Base-by-base conservation (phyloP, 2,797 vertebrate species). In the Enteromius trimaculatus region DNA sequence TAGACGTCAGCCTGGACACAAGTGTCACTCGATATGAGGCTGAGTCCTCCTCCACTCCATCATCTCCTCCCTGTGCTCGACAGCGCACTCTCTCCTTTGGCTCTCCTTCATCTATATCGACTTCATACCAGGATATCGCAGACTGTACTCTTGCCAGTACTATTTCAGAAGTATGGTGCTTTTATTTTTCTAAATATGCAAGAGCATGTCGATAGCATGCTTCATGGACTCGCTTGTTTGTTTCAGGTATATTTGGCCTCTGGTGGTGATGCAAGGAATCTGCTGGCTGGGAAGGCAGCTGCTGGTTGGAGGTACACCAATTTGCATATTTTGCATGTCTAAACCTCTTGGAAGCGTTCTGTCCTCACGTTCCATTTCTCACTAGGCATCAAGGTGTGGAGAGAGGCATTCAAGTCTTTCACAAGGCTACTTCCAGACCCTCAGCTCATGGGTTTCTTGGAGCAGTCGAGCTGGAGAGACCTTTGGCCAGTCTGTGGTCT, bases 381-480 rank as follows among this genome's bases (percentile, higher is more conserved):
- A 34, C 62, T 76, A 99, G 98, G 16, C 95, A 97, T 16, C 97
- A 97, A 77, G 96, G 97, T 55, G 93, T 94, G 81, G 97, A 98
- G 83, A 94, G 94, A 87, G 95, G 96, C 6, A 91, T 98, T 86
- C 94, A 95, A 51, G 91, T 95, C n/a, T 99, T 96, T 93, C 96
- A 97, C 90, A 98, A 95, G 90, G 90, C 94, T 39, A 97, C 96
- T 84, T 94, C 95, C 78, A 95, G 93, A 80, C 92, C 95, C 6
- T 96, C 97, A 2, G 95, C 95, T 72, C 96, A 98, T 0, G 94
- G 96, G 10, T 99, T 99, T 90, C 90, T 99, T 70, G 98, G 96
- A 47, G 96, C 95, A 2, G 95, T 92, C 3, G 93, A 97, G 91
- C 95, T 99, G 88, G 88, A 94, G 81, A 95, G 93, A 82, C 94